phyloP scores from a whole-genome alignment of 2,888 invertebrate species.

The Hipparchia sbordonii region DNA sequence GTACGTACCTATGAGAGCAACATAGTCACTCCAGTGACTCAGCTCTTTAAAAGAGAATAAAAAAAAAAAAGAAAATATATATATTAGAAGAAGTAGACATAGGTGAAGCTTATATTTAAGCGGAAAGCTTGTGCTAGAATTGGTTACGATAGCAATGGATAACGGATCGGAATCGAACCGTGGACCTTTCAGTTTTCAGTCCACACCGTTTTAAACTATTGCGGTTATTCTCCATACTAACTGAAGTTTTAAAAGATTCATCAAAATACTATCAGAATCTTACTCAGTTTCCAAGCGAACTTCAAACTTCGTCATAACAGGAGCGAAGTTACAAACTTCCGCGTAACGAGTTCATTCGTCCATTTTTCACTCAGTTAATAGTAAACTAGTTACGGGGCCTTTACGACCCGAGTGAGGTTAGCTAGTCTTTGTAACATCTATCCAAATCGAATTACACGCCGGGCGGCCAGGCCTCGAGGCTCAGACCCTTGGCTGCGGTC shows the following conservation, averaged over 20 bases:
- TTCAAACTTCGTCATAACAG: conserved; percentile 27
- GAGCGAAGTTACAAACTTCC: conserved; percentile 32
- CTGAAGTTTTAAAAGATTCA: not conserved
- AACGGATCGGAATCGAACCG: too few relatives aligned
- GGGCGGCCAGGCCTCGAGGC: conserved; percentile 48
- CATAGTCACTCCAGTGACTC: too few relatives aligned
- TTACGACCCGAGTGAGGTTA: conserved; percentile 47
- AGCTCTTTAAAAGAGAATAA: too few relatives aligned
- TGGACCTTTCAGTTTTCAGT: too few relatives aligned
- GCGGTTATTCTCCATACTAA: not conserved
- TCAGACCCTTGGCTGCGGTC: conserved; percentile 34
- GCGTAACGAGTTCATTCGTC: conserved; percentile 34
- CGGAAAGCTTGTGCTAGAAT: too few relatives aligned
- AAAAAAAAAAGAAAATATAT: too few relatives aligned
- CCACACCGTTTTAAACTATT: too few relatives aligned
- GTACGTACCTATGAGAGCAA: too few relatives aligned
- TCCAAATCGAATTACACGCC: conserved; percentile 63
- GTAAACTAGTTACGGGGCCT: conserved; percentile 57
- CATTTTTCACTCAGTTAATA: conserved; percentile 47
- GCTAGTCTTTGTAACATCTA: conserved; percentile 65
- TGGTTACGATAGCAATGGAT: too few relatives aligned
- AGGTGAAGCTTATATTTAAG: too few relatives aligned
- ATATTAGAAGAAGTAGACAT: too few relatives aligned
- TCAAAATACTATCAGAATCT: not conserved
- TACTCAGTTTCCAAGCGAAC: not conserved